Percentiles rank a stretch among this genome's conserved stretches.
Evolutionary conservation across 2,888 invertebrate species (phyloP).

Genomic region (Megamerina dolium): DNA sequence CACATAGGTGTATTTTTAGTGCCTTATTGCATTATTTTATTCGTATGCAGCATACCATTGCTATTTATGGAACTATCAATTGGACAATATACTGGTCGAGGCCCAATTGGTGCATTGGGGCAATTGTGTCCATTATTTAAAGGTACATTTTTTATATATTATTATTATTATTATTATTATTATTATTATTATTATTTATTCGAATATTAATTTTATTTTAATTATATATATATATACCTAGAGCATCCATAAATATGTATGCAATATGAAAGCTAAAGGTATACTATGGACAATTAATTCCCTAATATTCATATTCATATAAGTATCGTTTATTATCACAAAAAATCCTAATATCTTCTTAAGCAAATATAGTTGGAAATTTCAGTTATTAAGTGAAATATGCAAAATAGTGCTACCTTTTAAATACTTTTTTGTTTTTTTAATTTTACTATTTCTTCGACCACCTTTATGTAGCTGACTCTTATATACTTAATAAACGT

Average conservation of each 20-base stretch:
- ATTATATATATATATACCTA: background rate
- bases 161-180: background rate
- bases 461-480: too few relatives aligned
- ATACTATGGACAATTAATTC: too few relatives aligned
- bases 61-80: conserved; percentile 90
- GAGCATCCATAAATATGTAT: background rate
- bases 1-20: conserved; percentile 94
- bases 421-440: too few relatives aligned
- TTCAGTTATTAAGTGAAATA: too few relatives aligned
- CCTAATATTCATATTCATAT: too few relatives aligned
- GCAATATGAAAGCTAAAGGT: too few relatives aligned
- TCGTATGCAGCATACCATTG: conserved; percentile 86
- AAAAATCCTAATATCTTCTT: too few relatives aligned
- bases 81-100: conserved; percentile 87
- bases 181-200: conserved; percentile 61
- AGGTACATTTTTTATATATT: conserved; percentile 55
- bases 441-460: too few relatives aligned
- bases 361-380: too few relatives aligned
- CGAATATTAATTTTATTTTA: conserved; percentile 53
- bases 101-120: conserved; percentile 85
- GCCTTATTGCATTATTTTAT: conserved; percentile 87
- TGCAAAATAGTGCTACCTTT: too few relatives aligned
- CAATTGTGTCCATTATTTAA: conserved; percentile 89
- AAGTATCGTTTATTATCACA: too few relatives aligned
- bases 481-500: too few relatives aligned